Conservation (phyloP, 2,888 invertebrate genomes). For the Oasisia sp. region DNA sequence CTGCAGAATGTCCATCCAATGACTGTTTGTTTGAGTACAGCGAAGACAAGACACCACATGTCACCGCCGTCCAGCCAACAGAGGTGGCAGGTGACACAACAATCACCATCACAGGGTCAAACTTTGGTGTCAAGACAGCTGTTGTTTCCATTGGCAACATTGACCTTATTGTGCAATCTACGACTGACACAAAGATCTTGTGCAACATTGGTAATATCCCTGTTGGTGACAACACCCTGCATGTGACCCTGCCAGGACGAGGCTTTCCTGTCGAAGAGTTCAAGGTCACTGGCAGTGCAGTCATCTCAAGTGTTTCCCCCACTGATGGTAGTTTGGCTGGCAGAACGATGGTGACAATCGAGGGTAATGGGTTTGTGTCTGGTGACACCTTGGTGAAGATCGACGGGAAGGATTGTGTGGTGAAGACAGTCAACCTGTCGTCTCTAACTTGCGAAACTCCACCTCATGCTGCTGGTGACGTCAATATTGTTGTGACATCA, state of each 20-base stretch:
- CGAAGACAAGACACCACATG: slow-evolving; percentile 17
- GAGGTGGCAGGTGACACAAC: background rate
- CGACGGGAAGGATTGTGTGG: background rate
- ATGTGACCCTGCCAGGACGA: slow-evolving; percentile 1
- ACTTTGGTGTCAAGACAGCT: background rate
- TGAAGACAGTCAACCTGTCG: slow-evolving; percentile 14
- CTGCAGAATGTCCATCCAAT: background rate
- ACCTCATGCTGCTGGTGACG: background rate
- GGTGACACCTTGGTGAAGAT: slow-evolving; percentile 25
- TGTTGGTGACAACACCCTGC: slow-evolving; percentile 20
- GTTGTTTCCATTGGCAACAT: slow-evolving; percentile 21
- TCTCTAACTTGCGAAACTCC: slow-evolving; percentile 25
- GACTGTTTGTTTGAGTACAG: background rate
- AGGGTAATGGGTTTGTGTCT: slow-evolving; percentile 28
- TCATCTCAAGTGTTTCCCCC: slow-evolving; percentile 21
- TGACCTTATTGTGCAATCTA: slow-evolving; percentile 17
- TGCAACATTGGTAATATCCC: slow-evolving; percentile 23
- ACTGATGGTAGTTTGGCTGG: slow-evolving; percentile 28
- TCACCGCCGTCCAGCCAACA: slow-evolving; percentile 14
- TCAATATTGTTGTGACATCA: slow-evolving; percentile 24
- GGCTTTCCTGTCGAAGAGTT: background rate
- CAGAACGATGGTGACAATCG: slow-evolving; percentile 25
- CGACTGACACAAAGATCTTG: background rate
- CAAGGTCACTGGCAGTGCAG: background rate
- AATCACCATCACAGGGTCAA: slow-evolving; percentile 26